Percentiles rank a stretch among this genome's conserved stretches.
Conservation (phyloP, 2,888 invertebrate genomes). For the Hylaea fasciaria region DNA sequence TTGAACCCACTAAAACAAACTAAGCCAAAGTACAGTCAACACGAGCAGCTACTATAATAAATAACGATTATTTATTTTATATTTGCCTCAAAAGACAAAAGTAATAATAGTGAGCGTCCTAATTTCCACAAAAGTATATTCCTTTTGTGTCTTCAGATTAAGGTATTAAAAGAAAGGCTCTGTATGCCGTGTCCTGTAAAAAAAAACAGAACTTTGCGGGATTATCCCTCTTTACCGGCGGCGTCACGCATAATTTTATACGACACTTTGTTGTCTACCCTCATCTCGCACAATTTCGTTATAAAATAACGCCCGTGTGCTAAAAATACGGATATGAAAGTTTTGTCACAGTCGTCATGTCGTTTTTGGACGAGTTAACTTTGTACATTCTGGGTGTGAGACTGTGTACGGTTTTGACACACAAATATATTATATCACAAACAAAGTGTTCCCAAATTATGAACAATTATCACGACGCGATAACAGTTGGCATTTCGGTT, state of each 20-base stretch:
- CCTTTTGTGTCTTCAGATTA: constrained; percentile 9
- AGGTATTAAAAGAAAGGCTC: constrained; percentile 48
- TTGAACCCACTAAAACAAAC: too few relatives aligned
- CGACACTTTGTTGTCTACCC: constrained; percentile 77
- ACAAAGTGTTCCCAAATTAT: too few relatives aligned
- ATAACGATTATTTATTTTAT: too few relatives aligned
- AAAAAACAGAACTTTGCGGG: constrained; percentile 69
- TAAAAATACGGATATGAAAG: constrained; percentile 11
- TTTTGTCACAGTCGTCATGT: constrained; percentile 1
- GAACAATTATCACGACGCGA: too few relatives aligned
- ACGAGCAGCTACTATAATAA: too few relatives aligned
- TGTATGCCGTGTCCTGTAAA: constrained; percentile 63
- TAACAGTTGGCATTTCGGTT: too few relatives aligned
- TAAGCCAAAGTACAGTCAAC: too few relatives aligned
- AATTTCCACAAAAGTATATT: constrained; percentile 11
- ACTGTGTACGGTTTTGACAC: too few relatives aligned
- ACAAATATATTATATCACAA: too few relatives aligned
- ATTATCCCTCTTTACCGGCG: constrained; percentile 78
- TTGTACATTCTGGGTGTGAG: too few relatives aligned
- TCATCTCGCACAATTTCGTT: constrained; percentile 50
- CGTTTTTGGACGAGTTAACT: not conserved
- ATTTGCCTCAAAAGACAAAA: too few relatives aligned
- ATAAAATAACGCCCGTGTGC: constrained; percentile 17
- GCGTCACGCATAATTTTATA: constrained; percentile 76
- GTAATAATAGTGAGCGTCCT: not conserved